These are phyloP conservation scores for Menura novaehollandiae DNA, from an alignment of 2,113 vertebrate genomes.

Conservation along the genomic window DNA sequence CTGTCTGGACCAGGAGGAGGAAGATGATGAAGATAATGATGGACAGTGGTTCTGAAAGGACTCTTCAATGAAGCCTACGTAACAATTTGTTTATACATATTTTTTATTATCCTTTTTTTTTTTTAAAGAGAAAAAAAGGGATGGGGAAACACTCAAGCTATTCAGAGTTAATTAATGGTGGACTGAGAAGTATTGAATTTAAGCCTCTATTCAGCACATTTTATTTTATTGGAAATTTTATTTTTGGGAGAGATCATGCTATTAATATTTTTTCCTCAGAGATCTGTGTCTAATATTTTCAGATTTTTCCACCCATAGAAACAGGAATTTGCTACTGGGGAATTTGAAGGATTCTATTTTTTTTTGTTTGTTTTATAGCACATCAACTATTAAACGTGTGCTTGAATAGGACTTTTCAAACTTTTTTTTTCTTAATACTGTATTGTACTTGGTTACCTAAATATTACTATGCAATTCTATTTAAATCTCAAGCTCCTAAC, in stretches of 20 bases:
- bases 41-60: conserved; percentile 75
- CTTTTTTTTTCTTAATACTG: not conserved
- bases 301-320: not conserved
- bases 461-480: not conserved
- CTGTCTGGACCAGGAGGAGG: conserved; percentile 82
- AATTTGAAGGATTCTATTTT: not conserved
- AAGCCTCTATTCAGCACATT: not conserved
- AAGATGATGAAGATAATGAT: conserved; percentile 68
- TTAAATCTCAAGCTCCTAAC: conserved; percentile 25
- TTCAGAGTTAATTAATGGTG: not conserved
- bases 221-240: not conserved
- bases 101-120: not conserved
- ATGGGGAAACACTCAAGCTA: not conserved
- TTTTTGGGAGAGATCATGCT: not conserved
- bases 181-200: not conserved
- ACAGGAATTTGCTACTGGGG: not conserved
- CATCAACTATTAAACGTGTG: not conserved
- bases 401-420: conserved; percentile 1
- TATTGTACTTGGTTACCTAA: conserved; percentile 41
- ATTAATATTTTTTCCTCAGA: not conserved
- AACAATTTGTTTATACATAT: not conserved
- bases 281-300: not conserved
- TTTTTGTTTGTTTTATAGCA: not conserved
- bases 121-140: not conserved
- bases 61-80: not conserved